Percentiles rank a stretch among this genome's conserved stretches.
These are phyloP conservation scores for Conomelus anceps DNA, from an alignment of 2,888 invertebrate genomes.

Conservation along the genomic window DNA sequence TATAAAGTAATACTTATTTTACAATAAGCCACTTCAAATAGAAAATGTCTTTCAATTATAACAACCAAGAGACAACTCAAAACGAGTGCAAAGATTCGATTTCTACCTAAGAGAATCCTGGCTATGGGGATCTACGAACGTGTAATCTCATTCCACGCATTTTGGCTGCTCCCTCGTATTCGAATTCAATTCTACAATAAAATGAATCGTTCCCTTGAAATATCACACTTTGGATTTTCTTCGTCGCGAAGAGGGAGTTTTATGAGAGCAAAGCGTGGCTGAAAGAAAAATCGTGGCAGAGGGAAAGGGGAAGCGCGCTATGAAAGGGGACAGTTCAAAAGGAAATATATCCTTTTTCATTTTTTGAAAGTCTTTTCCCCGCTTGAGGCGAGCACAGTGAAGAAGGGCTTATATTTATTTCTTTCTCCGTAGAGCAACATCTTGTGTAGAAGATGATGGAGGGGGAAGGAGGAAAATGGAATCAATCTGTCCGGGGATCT, in stretches of 20 bases:
- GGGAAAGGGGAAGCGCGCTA: not conserved
- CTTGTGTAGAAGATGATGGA: not conserved
- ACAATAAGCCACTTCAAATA: too few species aligned
- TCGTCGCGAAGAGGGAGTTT: conserved; percentile 11
- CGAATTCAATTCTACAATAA: not conserved
- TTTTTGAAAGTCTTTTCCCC: not conserved
- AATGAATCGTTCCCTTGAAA: not conserved
- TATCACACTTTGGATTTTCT: not conserved
- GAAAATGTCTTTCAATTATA: not conserved
- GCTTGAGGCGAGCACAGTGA: not conserved
- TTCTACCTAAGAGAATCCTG: not conserved
- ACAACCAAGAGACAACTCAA: not conserved
- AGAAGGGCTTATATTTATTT: not conserved
- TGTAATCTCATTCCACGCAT: not conserved
- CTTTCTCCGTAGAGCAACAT: not conserved
- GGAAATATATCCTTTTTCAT: not conserved
- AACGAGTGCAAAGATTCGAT: not conserved
- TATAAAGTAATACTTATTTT: too few species aligned
- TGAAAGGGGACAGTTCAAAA: not conserved
- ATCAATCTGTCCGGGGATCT: conserved; percentile 25
- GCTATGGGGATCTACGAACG: not conserved
- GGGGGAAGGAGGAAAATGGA: conserved; percentile 14
- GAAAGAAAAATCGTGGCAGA: conserved; percentile 20
- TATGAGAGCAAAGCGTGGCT: conserved; percentile 25
- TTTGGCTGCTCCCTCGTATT: not conserved